phyloP scores from a whole-genome alignment of 2,888 invertebrate species.

The Epinotia nisella region DNA sequence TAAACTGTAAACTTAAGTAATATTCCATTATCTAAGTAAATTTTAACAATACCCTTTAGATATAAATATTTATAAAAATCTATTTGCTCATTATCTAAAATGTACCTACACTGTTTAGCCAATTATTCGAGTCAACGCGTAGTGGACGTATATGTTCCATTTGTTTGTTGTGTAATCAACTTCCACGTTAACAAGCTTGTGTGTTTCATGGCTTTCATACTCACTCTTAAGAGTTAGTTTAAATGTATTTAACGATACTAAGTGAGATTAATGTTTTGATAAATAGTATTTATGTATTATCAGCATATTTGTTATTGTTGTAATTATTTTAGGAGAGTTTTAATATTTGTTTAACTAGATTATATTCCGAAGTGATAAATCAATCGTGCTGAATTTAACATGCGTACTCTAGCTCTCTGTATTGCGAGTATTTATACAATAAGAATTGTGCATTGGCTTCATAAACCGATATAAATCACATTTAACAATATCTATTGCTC shows the following conservation, averaged over 20 bases:
- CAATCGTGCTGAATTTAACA: slow-evolving; percentile 60
- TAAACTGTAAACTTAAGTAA: slow-evolving; percentile 74
- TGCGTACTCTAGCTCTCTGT: slow-evolving; percentile 64
- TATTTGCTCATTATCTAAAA: slow-evolving; percentile 83
- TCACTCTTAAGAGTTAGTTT: slow-evolving; percentile 65
- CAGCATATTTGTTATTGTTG: slow-evolving; percentile 81
- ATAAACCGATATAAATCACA: slow-evolving; percentile 54
- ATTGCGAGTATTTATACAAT: slow-evolving; percentile 54
- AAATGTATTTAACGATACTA: slow-evolving; percentile 74
- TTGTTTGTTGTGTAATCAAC: slow-evolving; percentile 45
- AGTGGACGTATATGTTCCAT: slow-evolving; percentile 46
- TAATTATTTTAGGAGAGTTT: slow-evolving; percentile 83
- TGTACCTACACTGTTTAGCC: slow-evolving; percentile 73
- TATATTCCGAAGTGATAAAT: slow-evolving; percentile 68
- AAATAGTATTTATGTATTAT: slow-evolving; percentile 62
- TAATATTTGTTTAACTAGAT: slow-evolving; percentile 77
- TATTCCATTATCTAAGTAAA: slow-evolving; percentile 83
- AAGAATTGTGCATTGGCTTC: slow-evolving; percentile 60
- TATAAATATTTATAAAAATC: slow-evolving; percentile 72
- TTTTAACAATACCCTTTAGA: slow-evolving; percentile 70
- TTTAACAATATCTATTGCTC: slow-evolving; percentile 47
- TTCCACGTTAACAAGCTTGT: slow-evolving; percentile 63
- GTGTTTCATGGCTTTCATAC: slow-evolving; percentile 64
- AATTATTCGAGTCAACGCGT: slow-evolving; percentile 63
- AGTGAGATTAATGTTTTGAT: slow-evolving; percentile 83